These are phyloP conservation scores for Patella ulyssiponensis DNA, from an alignment of 2,888 invertebrate genomes.

Conservation along the genomic window DNA sequence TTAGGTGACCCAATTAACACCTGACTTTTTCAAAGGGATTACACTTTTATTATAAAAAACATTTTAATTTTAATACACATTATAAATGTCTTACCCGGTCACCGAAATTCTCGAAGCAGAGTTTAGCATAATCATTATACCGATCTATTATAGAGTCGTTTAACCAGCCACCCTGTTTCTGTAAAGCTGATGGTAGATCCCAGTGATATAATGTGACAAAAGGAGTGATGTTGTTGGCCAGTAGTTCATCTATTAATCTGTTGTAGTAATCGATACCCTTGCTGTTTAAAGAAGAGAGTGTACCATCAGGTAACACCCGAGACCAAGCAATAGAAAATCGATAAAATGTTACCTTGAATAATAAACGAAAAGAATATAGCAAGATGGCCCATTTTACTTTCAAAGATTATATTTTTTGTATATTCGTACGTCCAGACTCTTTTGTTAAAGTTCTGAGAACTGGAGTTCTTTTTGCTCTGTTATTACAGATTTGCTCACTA, in stretches of 20 bases:
- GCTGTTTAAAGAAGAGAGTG: slow-evolving; percentile 75
- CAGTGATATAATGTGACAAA: slow-evolving; percentile 75
- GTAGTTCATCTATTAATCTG: slow-evolving; percentile 81
- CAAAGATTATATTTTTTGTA: no score
- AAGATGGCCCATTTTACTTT: no score
- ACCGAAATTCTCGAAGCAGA: slow-evolving; percentile 68
- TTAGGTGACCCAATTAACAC: no score
- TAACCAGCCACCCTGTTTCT: slow-evolving; percentile 71
- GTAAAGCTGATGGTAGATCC: slow-evolving; percentile 71
- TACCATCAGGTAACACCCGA: slow-evolving; percentile 80
- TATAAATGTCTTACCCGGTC: slow-evolving; percentile 55
- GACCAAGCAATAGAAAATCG: slow-evolving; percentile 80
- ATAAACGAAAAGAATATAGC: background rate
- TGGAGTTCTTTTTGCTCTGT: background rate
- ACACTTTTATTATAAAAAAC: no score
- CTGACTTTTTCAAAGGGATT: no score
- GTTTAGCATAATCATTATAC: slow-evolving; percentile 67
- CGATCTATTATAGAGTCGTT: slow-evolving; percentile 49
- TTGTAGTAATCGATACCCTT: slow-evolving; percentile 85
- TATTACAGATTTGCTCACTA: no score
- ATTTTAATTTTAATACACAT: no score
- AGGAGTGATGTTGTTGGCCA: slow-evolving; percentile 77
- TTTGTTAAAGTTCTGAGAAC: no score
- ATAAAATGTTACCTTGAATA: slow-evolving; percentile 60
- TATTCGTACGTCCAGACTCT: no score